A percentile compares a stretch with the other conserved stretches of the same genome.
These are phyloP conservation scores for Saxidomus purpurata DNA, from an alignment of 1,140 invertebrate species.

Conservation along the genomic window DNA sequence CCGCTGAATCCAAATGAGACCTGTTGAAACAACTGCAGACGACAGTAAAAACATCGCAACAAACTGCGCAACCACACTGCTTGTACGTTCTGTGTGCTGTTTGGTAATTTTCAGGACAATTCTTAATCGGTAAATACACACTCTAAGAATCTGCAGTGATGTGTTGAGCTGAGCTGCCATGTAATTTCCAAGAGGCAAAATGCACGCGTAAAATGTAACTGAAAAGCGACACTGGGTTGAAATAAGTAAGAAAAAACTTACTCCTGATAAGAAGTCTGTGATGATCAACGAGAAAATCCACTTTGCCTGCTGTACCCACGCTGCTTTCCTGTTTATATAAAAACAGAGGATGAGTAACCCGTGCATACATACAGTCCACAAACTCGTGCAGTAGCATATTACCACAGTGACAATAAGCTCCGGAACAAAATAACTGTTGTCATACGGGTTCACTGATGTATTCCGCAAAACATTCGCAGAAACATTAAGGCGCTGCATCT, in stretches of 20 bases:
- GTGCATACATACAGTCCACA: background rate
- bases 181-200: background rate
- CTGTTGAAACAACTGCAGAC: background rate
- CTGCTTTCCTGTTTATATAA: background rate
- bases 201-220: background rate
- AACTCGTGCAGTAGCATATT: background rate
- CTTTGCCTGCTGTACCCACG: background rate
- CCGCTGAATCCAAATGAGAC: background rate
- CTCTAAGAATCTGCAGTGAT: background rate
- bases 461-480: too few species aligned
- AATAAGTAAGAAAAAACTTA: background rate
- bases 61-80: background rate
- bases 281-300: background rate
- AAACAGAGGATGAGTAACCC: slow-evolving; percentile 2
- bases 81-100: background rate
- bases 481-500: too few species aligned
- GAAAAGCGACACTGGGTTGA: background rate
- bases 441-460: too few species aligned
- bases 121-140: background rate
- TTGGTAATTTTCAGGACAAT: background rate
- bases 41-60: background rate
- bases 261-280: slow-evolving; percentile 12
- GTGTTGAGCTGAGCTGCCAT: background rate
- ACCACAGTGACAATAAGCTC: background rate
- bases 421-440: too few species aligned